phyloP scores from a whole-genome alignment of 2,797 vertebrate species.

The Psittacula derbiana region DNA sequence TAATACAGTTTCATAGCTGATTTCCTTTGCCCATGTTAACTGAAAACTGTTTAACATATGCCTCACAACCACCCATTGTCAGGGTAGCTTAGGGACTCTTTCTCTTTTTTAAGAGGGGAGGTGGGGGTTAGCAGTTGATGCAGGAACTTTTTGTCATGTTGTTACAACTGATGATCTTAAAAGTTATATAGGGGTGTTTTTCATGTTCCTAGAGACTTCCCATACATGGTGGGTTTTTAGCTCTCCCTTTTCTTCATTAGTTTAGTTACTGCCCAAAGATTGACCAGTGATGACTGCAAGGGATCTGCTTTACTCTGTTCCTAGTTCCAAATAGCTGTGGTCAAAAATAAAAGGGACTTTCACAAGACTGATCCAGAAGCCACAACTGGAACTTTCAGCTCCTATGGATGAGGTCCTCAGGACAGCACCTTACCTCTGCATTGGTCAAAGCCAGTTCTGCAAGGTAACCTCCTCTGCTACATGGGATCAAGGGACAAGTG shows the following conservation, averaged over 20 bases:
- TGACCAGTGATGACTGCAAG: background rate
- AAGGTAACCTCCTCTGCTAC: fast-evolving
- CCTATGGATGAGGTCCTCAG: background rate
- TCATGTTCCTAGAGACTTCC: background rate
- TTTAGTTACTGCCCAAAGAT: background rate
- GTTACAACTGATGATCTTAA: background rate
- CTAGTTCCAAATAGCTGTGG: background rate
- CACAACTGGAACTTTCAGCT: background rate
- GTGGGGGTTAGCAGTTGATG: background rate
- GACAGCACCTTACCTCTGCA: background rate
- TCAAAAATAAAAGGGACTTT: background rate
- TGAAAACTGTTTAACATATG: conserved; percentile 40
- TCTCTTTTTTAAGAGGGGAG: background rate
- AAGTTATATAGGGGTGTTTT: background rate
- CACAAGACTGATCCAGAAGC: background rate
- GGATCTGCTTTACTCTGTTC: background rate
- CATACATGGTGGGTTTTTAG: background rate
- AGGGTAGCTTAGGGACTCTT: background rate
- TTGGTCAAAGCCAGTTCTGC: background rate
- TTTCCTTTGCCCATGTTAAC: conserved; percentile 48
- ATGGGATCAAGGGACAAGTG: fast-evolving
- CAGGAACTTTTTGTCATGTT: background rate
- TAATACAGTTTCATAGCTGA: conserved; percentile 50
- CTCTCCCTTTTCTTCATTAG: background rate
- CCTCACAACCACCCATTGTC: conserved; percentile 40